These are phyloP conservation scores for Phalera bucephala DNA, from an alignment of 2,888 invertebrate genomes.

Conservation along the genomic window DNA sequence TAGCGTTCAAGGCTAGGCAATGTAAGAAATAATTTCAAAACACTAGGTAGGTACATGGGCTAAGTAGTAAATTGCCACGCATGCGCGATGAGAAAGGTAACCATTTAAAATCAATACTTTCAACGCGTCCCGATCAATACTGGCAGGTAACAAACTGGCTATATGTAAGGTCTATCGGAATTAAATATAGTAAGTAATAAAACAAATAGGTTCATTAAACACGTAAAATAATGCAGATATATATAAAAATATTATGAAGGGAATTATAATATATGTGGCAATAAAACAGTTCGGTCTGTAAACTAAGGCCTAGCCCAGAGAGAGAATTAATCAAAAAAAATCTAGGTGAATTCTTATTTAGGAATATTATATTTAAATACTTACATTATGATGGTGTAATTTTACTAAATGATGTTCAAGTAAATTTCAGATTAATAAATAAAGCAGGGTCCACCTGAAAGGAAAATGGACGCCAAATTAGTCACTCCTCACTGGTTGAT, in stretches of 20 bases:
- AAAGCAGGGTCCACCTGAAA: constrained; percentile 73
- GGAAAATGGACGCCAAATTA: constrained; percentile 33
- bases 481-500: neutral
- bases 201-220: too few relatives aligned
- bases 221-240: too few relatives aligned
- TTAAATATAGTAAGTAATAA: too few relatives aligned
- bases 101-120: too few relatives aligned
- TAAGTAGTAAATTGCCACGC: constrained; percentile 11
- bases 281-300: too few relatives aligned
- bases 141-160: neutral
- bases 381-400: constrained; percentile 54
- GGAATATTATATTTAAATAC: constrained; percentile 31
- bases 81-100: constrained; percentile 3
- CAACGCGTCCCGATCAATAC: neutral
- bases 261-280: neutral
- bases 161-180: too few relatives aligned
- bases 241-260: too few relatives aligned
- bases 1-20: too few relatives aligned
- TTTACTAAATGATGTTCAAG: constrained; percentile 48
- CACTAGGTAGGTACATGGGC: too few relatives aligned
- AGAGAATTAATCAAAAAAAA: constrained; percentile 1
- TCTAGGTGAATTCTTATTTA: neutral
- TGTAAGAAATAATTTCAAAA: neutral
- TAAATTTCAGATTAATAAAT: constrained; percentile 45
- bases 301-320: too few relatives aligned